phyloP scores from a whole-genome alignment of 1,140 invertebrate species.

The Musca vetustissima region DNA sequence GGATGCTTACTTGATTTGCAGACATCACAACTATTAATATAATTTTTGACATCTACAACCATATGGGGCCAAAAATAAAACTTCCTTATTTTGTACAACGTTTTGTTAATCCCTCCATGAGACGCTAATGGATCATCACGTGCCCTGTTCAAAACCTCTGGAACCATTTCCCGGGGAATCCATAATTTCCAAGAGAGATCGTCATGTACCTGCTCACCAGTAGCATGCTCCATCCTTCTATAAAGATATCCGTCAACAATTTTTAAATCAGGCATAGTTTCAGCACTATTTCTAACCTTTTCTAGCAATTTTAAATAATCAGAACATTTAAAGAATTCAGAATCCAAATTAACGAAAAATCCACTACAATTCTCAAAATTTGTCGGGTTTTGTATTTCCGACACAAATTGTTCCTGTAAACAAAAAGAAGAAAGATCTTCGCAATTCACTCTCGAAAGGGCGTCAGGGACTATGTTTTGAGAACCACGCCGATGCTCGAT shows the following conservation, averaged over 20 bases:
- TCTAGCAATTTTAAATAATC: not conserved
- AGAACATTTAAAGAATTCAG: not conserved
- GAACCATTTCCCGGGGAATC: not conserved
- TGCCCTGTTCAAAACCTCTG: not conserved
- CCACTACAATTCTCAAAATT: not conserved
- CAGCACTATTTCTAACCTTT: not conserved
- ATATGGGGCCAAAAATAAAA: not conserved
- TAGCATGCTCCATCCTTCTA: not conserved
- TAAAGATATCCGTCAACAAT: not conserved
- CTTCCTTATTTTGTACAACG: slow-evolving; percentile 4
- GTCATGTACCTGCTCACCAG: slow-evolving; percentile 9
- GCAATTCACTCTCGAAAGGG: slow-evolving; percentile 35
- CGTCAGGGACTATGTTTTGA: slow-evolving; percentile 46
- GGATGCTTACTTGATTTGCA: slow-evolving; percentile 10
- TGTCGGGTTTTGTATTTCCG: not conserved
- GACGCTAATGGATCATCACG: not conserved
- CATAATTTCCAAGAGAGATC: slow-evolving; percentile 9
- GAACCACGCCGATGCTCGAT: slow-evolving; percentile 53
- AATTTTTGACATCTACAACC: not conserved
- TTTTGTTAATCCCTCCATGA: slow-evolving; percentile 6
- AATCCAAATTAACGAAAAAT: slow-evolving; percentile 19
- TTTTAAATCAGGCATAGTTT: slow-evolving; percentile 3
- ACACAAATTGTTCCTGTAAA: not conserved
- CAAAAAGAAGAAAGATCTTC: slow-evolving; percentile 9
- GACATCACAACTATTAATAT: not conserved